Percentiles rank a stretch among this genome's conserved stretches.
These are phyloP conservation scores for Zingel zingel DNA, from an alignment of 2,113 vertebrate species.

Conservation along the genomic window DNA sequence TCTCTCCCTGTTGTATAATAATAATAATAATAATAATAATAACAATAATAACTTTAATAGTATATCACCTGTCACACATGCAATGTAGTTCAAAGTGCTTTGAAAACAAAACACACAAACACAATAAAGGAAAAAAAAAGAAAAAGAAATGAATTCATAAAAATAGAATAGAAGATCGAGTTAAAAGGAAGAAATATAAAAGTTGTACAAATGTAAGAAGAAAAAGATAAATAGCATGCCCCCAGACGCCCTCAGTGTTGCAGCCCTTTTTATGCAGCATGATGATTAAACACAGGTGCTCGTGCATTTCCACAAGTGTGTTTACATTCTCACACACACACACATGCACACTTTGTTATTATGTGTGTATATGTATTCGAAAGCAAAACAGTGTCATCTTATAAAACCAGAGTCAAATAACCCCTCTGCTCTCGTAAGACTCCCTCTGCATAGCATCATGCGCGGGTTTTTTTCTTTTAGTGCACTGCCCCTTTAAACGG, in stretches of 20 bases:
- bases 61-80: too few relatives aligned
- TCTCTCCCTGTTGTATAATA: background rate
- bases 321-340: background rate
- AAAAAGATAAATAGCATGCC: too few relatives aligned
- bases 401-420: slow-evolving; percentile 53
- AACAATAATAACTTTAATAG: too few relatives aligned
- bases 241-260: too few relatives aligned
- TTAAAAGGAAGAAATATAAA: too few relatives aligned
- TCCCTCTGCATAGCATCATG: background rate
- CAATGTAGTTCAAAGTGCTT: too few relatives aligned
- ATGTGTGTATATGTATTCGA: slow-evolving; percentile 14
- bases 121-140: too few relatives aligned
- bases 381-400: slow-evolving; percentile 17
- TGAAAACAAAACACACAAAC: too few relatives aligned
- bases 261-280: background rate
- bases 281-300: background rate
- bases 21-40: too few relatives aligned
- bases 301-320: background rate
- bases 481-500: slow-evolving; percentile 80
- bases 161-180: too few relatives aligned
- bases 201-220: too few relatives aligned
- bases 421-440: background rate
- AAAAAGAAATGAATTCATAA: too few relatives aligned
- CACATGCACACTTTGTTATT: background rate
- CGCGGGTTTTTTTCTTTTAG: slow-evolving; percentile 2